Base-by-base conservation (phyloP, 2,888 invertebrate species). In the Galerucella calmariensis region DNA sequence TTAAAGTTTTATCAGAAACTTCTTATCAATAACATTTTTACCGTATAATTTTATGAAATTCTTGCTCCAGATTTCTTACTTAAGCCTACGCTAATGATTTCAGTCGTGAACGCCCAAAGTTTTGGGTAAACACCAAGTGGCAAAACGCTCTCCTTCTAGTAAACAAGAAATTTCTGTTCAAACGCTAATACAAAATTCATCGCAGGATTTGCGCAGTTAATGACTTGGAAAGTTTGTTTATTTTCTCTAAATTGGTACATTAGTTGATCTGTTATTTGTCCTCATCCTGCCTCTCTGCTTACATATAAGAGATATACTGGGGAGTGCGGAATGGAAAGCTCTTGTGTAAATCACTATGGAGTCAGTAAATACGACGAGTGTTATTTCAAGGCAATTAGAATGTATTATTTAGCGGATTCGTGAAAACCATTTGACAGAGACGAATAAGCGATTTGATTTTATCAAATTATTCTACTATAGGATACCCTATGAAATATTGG, bases 131-230 rank as follows among this genome's bases (percentile, higher is more conserved):
- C 75, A 77, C 65, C 74, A 70, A 74, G 75, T 75, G 74, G 77
- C 74, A 72, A 68, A 75, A 76, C 69, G 74, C 69, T 69, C 73
- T 69, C 67, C 59, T 69, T 53, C 66, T 69, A 58, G 73, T 73
- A 75, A 71, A 74, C 71, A 73, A 69, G 71, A 75, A 74, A 77
- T 77, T 77, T 72, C 77, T 72, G 73, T 73, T 74, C 75, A 75
- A 73, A 77, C 72, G 71, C 75, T 75, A 77, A 77, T 75, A 77
- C 77, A 73, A 75, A 75, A 77, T 77, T 73, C 73, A 75, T 77
- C 72, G 75, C 72, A 72, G 75, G 73, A 77, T 75, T 77, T 77
- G 77, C 70, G 73, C 68, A 77, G 77, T 73, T 77, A 75, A 77
- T 77, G 77, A 77, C 73, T 68, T 67, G 73, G 73, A 69, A 75